These are phyloP conservation scores for Chelon labrosus DNA, from an alignment of 2,797 vertebrate genomes.

Conservation along the genomic window DNA sequence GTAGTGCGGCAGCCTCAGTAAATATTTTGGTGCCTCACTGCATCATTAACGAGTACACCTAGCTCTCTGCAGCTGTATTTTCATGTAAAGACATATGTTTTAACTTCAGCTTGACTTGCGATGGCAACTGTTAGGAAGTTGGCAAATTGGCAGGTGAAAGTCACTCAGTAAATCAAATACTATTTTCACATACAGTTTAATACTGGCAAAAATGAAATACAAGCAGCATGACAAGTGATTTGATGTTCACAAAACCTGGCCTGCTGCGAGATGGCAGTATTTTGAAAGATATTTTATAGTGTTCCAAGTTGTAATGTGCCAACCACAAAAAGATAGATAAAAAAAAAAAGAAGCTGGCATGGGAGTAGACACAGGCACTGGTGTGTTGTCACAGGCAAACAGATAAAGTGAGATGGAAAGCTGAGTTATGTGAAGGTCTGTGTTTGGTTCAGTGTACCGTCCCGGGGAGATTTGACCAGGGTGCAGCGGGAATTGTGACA, in stretches of 20 bases:
- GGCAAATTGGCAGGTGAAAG: too few species aligned
- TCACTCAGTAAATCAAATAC: background rate
- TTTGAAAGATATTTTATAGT: background rate
- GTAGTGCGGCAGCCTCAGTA: too few species aligned
- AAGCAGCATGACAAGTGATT: background rate
- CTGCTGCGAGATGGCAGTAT: background rate
- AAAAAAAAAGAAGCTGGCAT: background rate
- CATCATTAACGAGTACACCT: background rate
- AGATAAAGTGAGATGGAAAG: slow-evolving; percentile 13
- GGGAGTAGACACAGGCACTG: background rate
- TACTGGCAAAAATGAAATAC: background rate
- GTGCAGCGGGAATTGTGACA: background rate
- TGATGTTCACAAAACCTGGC: background rate
- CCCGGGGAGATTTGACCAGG: slow-evolving; percentile 24
- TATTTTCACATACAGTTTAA: background rate
- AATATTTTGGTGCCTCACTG: too few species aligned
- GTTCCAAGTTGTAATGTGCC: background rate
- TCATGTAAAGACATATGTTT: background rate
- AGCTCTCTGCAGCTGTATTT: background rate
- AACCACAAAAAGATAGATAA: background rate
- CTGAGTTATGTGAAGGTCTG: slow-evolving; percentile 29
- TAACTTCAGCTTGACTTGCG: background rate
- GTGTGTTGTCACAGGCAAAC: slow-evolving; percentile 1
- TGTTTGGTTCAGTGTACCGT: slow-evolving; percentile 23
- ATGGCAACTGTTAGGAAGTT: background rate